Conservation (phyloP, 2,113 vertebrate species). For the Equus przewalskii region DNA sequence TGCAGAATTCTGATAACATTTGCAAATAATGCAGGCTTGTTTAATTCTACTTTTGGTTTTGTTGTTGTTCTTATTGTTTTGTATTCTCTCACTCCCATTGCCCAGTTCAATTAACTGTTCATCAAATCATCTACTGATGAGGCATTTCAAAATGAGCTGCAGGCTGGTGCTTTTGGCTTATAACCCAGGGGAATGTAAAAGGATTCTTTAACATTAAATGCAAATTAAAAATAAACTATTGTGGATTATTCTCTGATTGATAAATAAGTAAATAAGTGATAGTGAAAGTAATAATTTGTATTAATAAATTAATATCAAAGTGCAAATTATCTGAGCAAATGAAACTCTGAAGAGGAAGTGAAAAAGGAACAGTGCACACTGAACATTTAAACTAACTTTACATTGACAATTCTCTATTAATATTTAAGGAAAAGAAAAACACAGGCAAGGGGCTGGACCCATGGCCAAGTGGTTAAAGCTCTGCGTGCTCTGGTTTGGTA, state of each 20-base stretch:
- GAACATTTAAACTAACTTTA: background rate
- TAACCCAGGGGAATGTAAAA: background rate
- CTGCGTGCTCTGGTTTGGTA: too few species aligned
- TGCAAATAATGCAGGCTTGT: background rate
- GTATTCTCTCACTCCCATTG: background rate
- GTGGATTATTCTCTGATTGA: background rate
- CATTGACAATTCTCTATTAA: background rate
- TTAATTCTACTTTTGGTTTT: background rate
- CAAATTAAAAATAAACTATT: constrained; percentile 45
- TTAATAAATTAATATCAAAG: background rate
- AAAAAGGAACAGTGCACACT: background rate
- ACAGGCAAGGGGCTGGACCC: background rate
- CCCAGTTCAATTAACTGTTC: background rate
- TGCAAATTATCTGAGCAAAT: background rate
- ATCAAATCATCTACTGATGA: background rate
- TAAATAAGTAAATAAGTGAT: background rate
- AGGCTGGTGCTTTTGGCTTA: background rate
- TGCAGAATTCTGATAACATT: background rate
- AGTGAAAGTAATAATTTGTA: background rate
- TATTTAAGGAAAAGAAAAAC: constrained; percentile 19
- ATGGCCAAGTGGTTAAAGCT: too few species aligned
- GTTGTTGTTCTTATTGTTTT: background rate
- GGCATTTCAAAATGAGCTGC: background rate
- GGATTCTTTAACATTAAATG: background rate
- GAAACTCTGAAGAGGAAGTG: background rate